Percentiles rank a stretch among this genome's conserved stretches.
Conservation (phyloP, 2,888 invertebrate genomes). For the Cephus pygmeus region DNA sequence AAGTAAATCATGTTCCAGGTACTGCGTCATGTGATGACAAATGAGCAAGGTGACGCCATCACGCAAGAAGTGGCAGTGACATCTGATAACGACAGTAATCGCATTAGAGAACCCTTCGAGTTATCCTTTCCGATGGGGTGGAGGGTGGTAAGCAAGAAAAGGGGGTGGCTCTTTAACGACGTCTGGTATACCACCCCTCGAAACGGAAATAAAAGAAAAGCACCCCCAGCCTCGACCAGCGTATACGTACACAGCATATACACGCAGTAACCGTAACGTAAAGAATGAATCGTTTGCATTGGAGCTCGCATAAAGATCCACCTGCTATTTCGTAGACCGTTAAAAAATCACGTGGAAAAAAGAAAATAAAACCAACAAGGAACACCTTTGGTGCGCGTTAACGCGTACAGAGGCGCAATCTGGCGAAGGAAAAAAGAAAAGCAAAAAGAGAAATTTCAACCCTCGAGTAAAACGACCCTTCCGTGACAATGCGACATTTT, state of each 20-base stretch:
- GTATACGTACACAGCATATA: not conserved
- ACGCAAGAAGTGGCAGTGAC: slow-evolving; percentile 59
- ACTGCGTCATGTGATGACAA: slow-evolving; percentile 64
- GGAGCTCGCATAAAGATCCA: not conserved
- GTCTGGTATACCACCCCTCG: not conserved
- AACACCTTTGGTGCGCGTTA: not conserved
- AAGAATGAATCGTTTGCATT: not conserved
- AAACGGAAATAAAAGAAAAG: not conserved
- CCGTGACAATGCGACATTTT: slow-evolving; percentile 54
- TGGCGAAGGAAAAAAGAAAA: not conserved
- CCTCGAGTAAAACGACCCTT: slow-evolving; percentile 43
- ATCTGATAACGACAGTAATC: slow-evolving; percentile 65
- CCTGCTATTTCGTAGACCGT: not conserved
- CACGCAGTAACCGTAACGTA: not conserved
- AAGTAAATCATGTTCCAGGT: slow-evolving; percentile 63
- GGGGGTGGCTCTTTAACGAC: not conserved
- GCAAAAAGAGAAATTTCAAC: slow-evolving; percentile 14
- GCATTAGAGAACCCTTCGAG: slow-evolving; percentile 43
- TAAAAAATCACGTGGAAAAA: not conserved
- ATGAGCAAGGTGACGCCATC: slow-evolving; percentile 58
- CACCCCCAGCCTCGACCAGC: not conserved
- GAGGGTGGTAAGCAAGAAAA: not conserved
- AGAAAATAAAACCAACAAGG: not conserved
- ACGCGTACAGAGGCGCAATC: not conserved
- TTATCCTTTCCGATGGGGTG: slow-evolving; percentile 13